Conservation (phyloP, 2,888 invertebrate species). For the Lissonota sp. region DNA sequence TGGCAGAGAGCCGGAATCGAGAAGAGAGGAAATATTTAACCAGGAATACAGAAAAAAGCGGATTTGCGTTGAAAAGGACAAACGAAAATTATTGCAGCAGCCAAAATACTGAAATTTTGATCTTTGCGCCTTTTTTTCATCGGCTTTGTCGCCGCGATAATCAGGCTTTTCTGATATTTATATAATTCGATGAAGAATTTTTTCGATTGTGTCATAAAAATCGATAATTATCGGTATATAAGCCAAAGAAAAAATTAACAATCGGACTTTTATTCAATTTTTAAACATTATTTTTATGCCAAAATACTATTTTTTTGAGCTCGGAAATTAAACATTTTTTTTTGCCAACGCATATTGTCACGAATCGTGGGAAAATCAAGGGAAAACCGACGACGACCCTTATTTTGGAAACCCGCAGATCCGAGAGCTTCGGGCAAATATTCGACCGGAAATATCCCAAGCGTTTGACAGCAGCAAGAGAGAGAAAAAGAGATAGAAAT, state of each 20-base stretch:
- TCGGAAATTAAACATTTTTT: no score
- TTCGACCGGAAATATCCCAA: constrained; percentile 7
- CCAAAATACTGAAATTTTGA: neutral
- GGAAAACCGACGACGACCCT: neutral
- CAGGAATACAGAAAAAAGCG: constrained; percentile 50
- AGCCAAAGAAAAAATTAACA: neutral
- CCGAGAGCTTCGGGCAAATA: constrained; percentile 10
- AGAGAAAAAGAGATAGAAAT: neutral
- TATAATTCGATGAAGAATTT: no score
- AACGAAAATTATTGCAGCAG: neutral
- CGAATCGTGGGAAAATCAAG: constrained; percentile 17
- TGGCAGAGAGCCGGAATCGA: constrained; percentile 51
- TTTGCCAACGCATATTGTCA: neutral
- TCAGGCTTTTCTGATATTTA: no score
- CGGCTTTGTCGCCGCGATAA: neutral
- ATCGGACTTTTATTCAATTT: neutral
- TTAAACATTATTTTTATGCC: neutral
- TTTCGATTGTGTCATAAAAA: no score
- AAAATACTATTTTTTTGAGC: no score
- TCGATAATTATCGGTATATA: neutral
- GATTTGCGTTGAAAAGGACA: neutral
- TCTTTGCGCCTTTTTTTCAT: neutral
- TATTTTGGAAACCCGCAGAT: constrained; percentile 15
- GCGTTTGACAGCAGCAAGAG: neutral
- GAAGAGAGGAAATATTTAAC: constrained; percentile 46